Evolutionary conservation across 1,140 invertebrate species (phyloP), one percentile per base, ranked within the genome.

Genomic region (Heliconius eleuchia): DNA sequence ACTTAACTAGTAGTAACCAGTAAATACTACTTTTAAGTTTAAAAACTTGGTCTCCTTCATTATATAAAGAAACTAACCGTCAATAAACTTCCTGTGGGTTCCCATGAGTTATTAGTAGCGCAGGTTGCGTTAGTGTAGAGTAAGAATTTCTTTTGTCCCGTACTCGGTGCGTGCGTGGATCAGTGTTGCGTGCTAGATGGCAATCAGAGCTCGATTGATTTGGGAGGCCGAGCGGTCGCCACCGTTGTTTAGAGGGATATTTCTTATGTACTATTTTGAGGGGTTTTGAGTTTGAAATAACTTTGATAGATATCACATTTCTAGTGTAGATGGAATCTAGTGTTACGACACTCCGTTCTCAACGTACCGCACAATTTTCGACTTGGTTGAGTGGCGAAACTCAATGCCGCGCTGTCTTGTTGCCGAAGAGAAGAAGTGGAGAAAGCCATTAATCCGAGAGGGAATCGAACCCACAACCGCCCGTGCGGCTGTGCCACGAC

Each of bases 131-230:
- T 77, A 37, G 34, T 37, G 34, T 37, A 7, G 34, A 37, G 34
- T 37, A 83, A 85, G 82, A 83, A 84, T 89, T 88, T 89, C 86
- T 88, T 89, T 89, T 88, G 88, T 87, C 86, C 85, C 83, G 78
- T 77, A 80, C 81, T 82, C 73, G 79, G 84, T 90, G 88, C 90
- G 91, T 93, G 91, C 87, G 90, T 90, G 86, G 87, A 91, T 91
- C 88, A 85, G 86, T 83, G 87, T 93, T 88, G 92, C 92, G 91
- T 94, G 92, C 81, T 84, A 85, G 89, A 89, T 89, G 84, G 89
- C 89, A 90, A 93, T 93, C 89, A 87, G 82, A 87, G 88, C 90
- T 89, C 90, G 91, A 92, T 93, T 92, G 92, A 92, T 92, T 93
- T 90, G 85, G 87, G 88, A 89, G 87, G 85, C 85, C 85, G 84